phyloP scores from a whole-genome alignment of 2,888 invertebrate genomes.

The Dusona sp. region DNA sequence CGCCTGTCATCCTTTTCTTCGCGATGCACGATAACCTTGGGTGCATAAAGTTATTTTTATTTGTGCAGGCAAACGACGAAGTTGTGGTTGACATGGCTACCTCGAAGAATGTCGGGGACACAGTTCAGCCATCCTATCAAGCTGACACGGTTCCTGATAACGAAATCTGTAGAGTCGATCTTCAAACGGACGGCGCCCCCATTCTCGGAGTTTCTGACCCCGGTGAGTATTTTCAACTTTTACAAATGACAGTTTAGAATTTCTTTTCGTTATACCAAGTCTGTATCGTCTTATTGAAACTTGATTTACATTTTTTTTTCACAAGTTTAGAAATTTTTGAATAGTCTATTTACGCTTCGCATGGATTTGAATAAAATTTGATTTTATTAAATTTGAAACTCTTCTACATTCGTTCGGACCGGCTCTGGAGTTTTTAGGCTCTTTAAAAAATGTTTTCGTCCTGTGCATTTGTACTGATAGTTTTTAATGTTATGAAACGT shows the following conservation, averaged over 20 bases:
- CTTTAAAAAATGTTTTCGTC: background rate
- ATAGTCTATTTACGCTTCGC: background rate
- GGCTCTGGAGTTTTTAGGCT: background rate
- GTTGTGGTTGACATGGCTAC: constrained; percentile 60
- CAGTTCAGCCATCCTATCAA: constrained; percentile 12
- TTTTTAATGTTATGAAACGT: background rate
- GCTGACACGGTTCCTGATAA: constrained; percentile 25
- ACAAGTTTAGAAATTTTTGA: background rate
- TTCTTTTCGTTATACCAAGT: background rate
- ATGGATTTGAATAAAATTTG: constrained; percentile 1
- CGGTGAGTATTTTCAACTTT: constrained; percentile 38
- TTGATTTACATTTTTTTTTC: background rate
- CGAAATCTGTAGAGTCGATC: constrained; percentile 59
- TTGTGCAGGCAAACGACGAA: constrained; percentile 61
- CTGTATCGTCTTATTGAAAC: background rate
- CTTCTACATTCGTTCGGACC: background rate
- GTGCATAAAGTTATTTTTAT: constrained; percentile 18
- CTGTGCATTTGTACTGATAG: background rate
- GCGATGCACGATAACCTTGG: background rate
- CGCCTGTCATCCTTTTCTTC: background rate
- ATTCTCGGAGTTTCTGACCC: constrained; percentile 46
- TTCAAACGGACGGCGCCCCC: constrained; percentile 43
- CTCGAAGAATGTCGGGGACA: constrained; percentile 41
- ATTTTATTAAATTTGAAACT: background rate
- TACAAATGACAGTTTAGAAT: background rate